Percentiles rank a stretch among this genome's conserved stretches.
Evolutionary conservation across 2,888 invertebrate genomes (phyloP).

Genomic region (Blera fallax): DNA sequence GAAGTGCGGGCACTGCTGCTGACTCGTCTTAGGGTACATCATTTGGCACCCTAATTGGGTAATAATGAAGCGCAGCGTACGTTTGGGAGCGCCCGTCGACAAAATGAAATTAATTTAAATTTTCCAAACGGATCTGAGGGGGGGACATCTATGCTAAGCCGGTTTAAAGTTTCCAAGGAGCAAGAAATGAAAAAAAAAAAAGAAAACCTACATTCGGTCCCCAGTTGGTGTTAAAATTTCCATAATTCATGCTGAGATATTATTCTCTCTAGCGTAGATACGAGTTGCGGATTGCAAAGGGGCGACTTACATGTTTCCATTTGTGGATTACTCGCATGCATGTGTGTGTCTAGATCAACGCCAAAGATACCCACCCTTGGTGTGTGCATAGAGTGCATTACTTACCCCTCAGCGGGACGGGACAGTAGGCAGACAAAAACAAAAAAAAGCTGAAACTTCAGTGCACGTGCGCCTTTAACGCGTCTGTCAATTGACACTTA

Average conservation of each 20-base stretch:
- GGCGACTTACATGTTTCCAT: too few species aligned
- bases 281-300: neutral
- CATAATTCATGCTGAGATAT: constrained; percentile 57
- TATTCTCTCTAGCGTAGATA: neutral
- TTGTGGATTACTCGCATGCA: too few species aligned
- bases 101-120: constrained; percentile 67
- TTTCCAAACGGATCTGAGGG: neutral
- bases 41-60: constrained; percentile 68
- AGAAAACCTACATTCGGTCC: constrained; percentile 20
- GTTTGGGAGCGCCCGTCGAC: constrained; percentile 41
- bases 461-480: constrained; percentile 51
- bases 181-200: neutral
- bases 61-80: constrained; percentile 61
- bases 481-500: constrained; percentile 67
- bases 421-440: neutral
- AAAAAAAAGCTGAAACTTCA: neutral
- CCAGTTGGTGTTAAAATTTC: constrained; percentile 56
- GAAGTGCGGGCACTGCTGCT: constrained; percentile 25
- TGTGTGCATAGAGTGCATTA: constrained; percentile 2
- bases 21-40: constrained; percentile 25
- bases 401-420: neutral
- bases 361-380: constrained; percentile 8
- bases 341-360: neutral
- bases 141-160: constrained; percentile 13
- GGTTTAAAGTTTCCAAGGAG: neutral